A percentile compares a stretch with the other conserved stretches of the same genome.
Conservation (phyloP, 2,888 invertebrate genomes). For the Thereva nobilitata region DNA sequence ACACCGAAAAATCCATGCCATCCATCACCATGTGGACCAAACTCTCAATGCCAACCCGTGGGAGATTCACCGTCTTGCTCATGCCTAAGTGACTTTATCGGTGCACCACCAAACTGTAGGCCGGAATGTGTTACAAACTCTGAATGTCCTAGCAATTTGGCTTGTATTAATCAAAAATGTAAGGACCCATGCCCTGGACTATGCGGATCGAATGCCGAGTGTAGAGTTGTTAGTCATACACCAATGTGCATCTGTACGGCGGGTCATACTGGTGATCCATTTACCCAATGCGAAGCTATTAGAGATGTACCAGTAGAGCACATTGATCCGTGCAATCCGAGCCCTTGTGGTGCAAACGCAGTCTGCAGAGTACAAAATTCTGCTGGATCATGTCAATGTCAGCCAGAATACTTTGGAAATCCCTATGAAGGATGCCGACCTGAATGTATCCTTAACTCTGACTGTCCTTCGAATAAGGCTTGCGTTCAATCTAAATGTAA, state of each 20-base stretch:
- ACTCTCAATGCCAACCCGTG: conserved; percentile 67
- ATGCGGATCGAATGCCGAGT: conserved; percentile 73
- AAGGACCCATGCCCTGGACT: conserved; percentile 72
- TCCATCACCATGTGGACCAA: conserved; percentile 75
- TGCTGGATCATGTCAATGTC: conserved; percentile 73
- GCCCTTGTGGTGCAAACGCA: conserved; percentile 81
- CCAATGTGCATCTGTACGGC: conserved; percentile 70
- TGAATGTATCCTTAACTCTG: conserved; percentile 72
- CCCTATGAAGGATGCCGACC: conserved; percentile 78
- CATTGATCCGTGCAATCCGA: conserved; percentile 70
- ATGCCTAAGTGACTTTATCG: conserved; percentile 71
- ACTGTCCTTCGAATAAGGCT: conserved; percentile 71
- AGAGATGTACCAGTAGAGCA: conserved; percentile 57
- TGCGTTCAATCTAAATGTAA: conserved; percentile 74
- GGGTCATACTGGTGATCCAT: conserved; percentile 73
- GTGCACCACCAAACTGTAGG: conserved; percentile 72
- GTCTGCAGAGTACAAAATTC: conserved; percentile 68
- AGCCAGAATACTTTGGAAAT: conserved; percentile 73
- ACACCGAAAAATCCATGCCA: conserved; percentile 64
- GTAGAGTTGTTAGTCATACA: conserved; percentile 72
- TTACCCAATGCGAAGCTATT: conserved; percentile 64
- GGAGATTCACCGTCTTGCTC: conserved; percentile 73
- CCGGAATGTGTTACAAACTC: conserved; percentile 75
- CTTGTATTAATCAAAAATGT: conserved; percentile 76
- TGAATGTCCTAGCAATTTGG: conserved; percentile 70